Percentiles rank a stretch among this genome's conserved stretches.
Evolutionary conservation across 2,888 invertebrate genomes (phyloP).

Genomic region (Mimas tiliae): DNA sequence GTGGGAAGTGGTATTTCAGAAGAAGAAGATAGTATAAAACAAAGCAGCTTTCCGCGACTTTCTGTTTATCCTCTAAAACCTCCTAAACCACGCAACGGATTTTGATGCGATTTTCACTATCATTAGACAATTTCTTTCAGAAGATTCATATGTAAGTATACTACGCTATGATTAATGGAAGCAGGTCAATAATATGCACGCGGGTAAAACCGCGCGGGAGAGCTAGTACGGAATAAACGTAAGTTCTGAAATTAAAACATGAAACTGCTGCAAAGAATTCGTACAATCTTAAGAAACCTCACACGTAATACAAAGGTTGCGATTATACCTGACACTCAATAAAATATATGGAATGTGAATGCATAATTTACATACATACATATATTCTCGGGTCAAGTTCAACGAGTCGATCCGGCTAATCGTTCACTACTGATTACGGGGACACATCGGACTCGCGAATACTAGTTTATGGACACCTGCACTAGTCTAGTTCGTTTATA

Average conservation of each 20-base stretch:
- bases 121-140: too few species aligned
- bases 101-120: too few species aligned
- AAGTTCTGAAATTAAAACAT: background rate
- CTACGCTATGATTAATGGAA: too few species aligned
- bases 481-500: constrained; percentile 8
- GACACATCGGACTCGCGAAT: constrained; percentile 19
- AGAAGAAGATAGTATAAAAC: too few species aligned
- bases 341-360: constrained; percentile 22
- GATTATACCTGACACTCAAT: background rate
- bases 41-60: too few species aligned
- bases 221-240: too few species aligned
- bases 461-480: constrained; percentile 8
- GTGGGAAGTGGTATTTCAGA: too few species aligned
- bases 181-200: too few species aligned
- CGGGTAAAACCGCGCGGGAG: too few species aligned
- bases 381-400: constrained; percentile 23
- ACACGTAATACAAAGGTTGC: background rate
- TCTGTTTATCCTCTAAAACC: too few species aligned
- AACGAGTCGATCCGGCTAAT: constrained; percentile 14
- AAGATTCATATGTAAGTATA: too few species aligned
- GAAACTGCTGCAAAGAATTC: background rate
- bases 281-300: background rate
- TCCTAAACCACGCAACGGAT: too few species aligned
- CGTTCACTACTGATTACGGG: constrained; percentile 6
- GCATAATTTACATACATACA: background rate